Evolutionary conservation across 64 coral and sea anemone species (phyloP), one percentile per base, ranked within the genome.

Genomic region (Dendrophyllia cribrosa): DNA sequence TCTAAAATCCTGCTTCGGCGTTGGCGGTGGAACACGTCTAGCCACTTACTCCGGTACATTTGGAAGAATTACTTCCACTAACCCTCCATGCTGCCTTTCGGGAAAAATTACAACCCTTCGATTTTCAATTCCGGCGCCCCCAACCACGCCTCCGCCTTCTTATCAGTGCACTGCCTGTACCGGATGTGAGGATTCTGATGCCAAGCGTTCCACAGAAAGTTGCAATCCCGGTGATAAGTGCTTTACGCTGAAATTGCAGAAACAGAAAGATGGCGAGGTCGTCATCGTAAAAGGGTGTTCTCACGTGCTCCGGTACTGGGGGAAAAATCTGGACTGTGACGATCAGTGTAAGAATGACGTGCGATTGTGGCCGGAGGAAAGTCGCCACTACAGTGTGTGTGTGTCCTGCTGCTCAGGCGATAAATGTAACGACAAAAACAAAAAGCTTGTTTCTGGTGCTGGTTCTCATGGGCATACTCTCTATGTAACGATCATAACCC

Each of bases 401-500:
- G 86, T 82, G 51, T 88, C 92, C 24, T 93, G 92, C 21, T 93
- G 92, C 69, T 24, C 34, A 11, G 92, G 92, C n/a, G 62, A 93
- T 44, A 93, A 88, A 51, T 93, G 92, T 93, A 93, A 89, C 47
- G 72, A 5, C 12, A 1, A 49, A 7, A 20, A 44, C 2, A 34
- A 56, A 56, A 56, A 12, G 53, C 43, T 75, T 51, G 15, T 1
- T 75, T 75, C 46, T 51, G 13, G 13, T 75, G 72, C 46, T 75
- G 2, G 6, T 45, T 75, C 16, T 46, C 17, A 49, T 75, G 46
- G 47, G 7, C 19, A 8, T 4, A 75, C 6, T 15, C 47, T 48
- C 14, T 51, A 48, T 45, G 0, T 43, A 11, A 75, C 17, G 13
- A 51, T 75, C 8, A 7, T 6, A 51, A 17, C 72, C 20, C 45